A percentile compares a stretch with the other conserved stretches of the same genome.
These are phyloP conservation scores for Psylliodes chrysocephalus DNA, from an alignment of 2,888 invertebrate species.

Conservation along the genomic window DNA sequence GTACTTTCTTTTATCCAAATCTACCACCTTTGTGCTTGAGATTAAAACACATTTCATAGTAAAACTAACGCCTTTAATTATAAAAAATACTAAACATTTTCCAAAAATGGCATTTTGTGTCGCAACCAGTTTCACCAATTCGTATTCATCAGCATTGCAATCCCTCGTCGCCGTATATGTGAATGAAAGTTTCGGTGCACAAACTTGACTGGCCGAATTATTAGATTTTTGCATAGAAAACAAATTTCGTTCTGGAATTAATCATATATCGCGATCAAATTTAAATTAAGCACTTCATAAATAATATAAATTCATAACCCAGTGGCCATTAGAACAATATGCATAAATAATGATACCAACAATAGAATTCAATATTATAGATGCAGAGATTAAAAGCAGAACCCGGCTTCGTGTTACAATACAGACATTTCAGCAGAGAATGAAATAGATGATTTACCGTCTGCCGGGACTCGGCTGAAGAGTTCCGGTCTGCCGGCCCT, in stretches of 20 bases:
- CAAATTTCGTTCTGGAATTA: not conserved
- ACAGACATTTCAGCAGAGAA: conserved; percentile 47
- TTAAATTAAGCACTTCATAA: conserved; percentile 13
- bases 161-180: too few relatives aligned
- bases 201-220: too few relatives aligned
- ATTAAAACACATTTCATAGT: too few relatives aligned
- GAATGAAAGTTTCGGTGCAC: too few relatives aligned
- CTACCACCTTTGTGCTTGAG: too few relatives aligned
- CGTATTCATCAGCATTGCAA: too few relatives aligned
- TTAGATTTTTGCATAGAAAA: not conserved
- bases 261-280: not conserved
- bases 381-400: conserved; percentile 46
- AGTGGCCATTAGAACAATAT: conserved; percentile 29
- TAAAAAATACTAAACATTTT: too few relatives aligned
- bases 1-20: too few relatives aligned
- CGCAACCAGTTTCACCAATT: too few relatives aligned
- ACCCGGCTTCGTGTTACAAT: conserved; percentile 48
- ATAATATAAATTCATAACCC: conserved; percentile 30
- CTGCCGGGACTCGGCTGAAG: conserved; percentile 44
- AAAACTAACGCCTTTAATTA: too few relatives aligned
- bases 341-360: conserved; percentile 27
- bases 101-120: too few relatives aligned
- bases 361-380: conserved; percentile 40
- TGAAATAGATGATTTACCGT: conserved; percentile 53
- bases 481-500: conserved; percentile 54